Evolutionary conservation across 2,113 vertebrate genomes (phyloP).

Genomic region (Suricata suricatta): DNA sequence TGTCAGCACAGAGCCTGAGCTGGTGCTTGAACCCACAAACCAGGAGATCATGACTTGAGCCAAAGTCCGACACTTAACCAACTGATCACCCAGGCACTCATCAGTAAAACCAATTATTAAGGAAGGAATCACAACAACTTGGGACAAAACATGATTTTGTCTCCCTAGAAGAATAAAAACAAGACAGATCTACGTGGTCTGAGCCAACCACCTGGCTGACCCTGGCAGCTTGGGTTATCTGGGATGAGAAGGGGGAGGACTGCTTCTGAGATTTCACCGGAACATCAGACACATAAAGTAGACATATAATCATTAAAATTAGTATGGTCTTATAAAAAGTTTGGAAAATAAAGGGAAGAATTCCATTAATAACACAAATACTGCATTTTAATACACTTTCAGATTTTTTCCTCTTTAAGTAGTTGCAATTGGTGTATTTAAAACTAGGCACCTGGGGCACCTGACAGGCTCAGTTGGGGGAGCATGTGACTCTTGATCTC

Average conservation of each 20-base stretch:
- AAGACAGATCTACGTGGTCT: neutral
- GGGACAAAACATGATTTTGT: neutral
- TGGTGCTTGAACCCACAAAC: too few relatives aligned
- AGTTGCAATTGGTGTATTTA: neutral
- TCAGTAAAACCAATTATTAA: slow-evolving; percentile 13
- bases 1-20: too few relatives aligned
- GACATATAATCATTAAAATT: neutral
- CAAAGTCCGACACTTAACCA: too few relatives aligned
- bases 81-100: too few relatives aligned
- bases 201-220: neutral
- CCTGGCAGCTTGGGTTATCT: neutral
- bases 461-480: neutral
- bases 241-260: neutral
- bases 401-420: neutral
- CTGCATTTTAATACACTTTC: neutral
- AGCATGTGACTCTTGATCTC: neutral
- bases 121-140: neutral
- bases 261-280: slow-evolving; percentile 33
- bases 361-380: neutral
- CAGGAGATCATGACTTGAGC: too few relatives aligned
- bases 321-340: neutral
- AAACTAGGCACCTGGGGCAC: neutral
- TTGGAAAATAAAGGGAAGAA: neutral
- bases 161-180: neutral
- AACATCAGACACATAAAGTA: neutral